Conservation (phyloP, 2,113 vertebrate species). For the Alosa alosa region DNA sequence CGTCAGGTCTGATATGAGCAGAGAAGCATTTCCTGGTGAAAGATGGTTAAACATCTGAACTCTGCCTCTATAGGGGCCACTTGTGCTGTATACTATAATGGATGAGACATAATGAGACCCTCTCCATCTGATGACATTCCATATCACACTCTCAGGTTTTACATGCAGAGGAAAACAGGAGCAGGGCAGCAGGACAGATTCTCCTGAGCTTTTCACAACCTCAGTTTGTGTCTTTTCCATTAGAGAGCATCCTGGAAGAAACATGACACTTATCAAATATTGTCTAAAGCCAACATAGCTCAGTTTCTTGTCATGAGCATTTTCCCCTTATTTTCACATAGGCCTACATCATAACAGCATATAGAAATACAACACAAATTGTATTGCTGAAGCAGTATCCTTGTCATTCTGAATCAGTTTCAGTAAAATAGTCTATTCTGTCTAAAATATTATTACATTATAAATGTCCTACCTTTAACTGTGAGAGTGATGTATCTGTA, state of each 20-base stretch:
- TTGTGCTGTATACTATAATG: background rate
- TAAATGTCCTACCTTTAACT: background rate
- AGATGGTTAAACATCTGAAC: background rate
- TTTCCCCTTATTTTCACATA: too few relatives aligned
- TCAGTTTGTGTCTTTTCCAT: background rate
- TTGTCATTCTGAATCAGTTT: too few relatives aligned
- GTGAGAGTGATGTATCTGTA: background rate
- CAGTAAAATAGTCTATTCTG: background rate
- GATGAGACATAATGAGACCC: background rate
- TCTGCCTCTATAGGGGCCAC: background rate
- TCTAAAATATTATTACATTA: background rate
- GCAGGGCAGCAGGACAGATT: background rate
- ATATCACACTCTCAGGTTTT: background rate
- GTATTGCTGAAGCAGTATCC: too few relatives aligned
- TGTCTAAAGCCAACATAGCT: too few relatives aligned
- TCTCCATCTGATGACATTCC: background rate
- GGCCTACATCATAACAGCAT: too few relatives aligned
- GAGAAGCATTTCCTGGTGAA: background rate
- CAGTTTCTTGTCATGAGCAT: too few relatives aligned
- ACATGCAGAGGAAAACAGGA: background rate
- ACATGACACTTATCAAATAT: background rate
- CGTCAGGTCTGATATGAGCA: background rate
- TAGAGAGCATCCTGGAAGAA: background rate
- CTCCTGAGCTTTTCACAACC: background rate
- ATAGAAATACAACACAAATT: too few relatives aligned